Conservation (phyloP, 2,888 invertebrate species). For the Ophion ellenae region DNA sequence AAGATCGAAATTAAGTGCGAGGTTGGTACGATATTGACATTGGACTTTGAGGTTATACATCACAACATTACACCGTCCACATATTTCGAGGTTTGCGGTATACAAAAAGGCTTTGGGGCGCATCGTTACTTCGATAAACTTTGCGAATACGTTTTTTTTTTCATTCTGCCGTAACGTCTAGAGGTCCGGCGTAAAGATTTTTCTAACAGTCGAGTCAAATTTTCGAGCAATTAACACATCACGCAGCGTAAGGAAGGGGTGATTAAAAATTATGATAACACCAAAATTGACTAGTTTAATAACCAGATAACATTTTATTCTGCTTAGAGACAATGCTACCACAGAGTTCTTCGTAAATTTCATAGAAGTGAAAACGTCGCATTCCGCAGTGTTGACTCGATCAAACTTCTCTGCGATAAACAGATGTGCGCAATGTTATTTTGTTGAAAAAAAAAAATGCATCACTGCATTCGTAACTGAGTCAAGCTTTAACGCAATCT, state of each 20-base stretch:
- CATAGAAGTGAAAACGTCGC: background rate
- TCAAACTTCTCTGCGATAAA: background rate
- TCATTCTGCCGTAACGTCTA: background rate
- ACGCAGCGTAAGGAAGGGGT: background rate
- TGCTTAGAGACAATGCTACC: background rate
- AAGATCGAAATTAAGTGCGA: slow-evolving; percentile 50
- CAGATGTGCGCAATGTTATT: no score
- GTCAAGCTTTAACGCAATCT: background rate
- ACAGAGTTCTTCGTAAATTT: background rate
- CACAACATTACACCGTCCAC: slow-evolving; percentile 9
- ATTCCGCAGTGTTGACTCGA: background rate
- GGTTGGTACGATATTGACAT: slow-evolving; percentile 33
- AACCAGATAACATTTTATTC: background rate
- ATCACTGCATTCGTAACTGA: background rate
- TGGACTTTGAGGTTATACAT: slow-evolving; percentile 50
- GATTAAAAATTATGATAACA: no score
- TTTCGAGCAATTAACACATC: background rate
- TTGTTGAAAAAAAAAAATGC: background rate
- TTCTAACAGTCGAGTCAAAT: background rate
- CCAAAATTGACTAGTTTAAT: no score
- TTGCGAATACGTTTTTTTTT: background rate
- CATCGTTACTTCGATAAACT: background rate
- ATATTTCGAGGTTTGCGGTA: background rate
- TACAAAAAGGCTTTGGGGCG: background rate
- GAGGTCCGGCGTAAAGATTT: background rate